Evolutionary conservation across 1,140 invertebrate species (phyloP), one percentile per base, ranked within the genome.

Genomic region (Samia ricini): DNA sequence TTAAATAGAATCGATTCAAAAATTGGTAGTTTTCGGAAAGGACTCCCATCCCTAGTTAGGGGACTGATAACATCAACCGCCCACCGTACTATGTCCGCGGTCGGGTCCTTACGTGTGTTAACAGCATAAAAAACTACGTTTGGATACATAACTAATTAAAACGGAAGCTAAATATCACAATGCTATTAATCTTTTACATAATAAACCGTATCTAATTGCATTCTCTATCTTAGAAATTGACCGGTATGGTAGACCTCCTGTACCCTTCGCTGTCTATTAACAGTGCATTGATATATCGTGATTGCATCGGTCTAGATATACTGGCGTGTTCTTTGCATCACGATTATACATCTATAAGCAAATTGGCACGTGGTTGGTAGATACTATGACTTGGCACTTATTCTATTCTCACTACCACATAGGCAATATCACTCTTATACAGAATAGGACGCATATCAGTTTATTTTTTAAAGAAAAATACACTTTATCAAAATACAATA

Each of bases 321-420:
- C 36, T 67, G 64, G 67, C 19, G 12, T 59, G 51, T 19, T 56
- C 50, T 50, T 42, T 58, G 59, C 24, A 63, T 56, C 54, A 60
- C 54, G 54, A 42, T 42, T 61, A 26, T 59, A 68, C 49, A 63
- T 63, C 60, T 57, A 71, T 69, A 70, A 58, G 66, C 72, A 69
- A 48, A 49, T 20, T 29, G 64, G 62, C 77, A 74, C 77, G 74
- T 79, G 77, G 77, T 78, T 56, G 56, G 69, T 71, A 71, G 36
- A 63, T 71, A 73, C 60, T 60, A 66, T 66, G 42, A 70, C 60
- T 72, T 75, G 70, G 70, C 73, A 75, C 52, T 67, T 70, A 48
- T 64, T 66, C 64, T 68, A 71, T 67, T 77, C 63, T 74, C 65
- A 73, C 61, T 58, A 22, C 50, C 56, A 50, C 61, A 68, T 42